Conservation (phyloP, 2,888 invertebrate genomes). For the Acleris literana region DNA sequence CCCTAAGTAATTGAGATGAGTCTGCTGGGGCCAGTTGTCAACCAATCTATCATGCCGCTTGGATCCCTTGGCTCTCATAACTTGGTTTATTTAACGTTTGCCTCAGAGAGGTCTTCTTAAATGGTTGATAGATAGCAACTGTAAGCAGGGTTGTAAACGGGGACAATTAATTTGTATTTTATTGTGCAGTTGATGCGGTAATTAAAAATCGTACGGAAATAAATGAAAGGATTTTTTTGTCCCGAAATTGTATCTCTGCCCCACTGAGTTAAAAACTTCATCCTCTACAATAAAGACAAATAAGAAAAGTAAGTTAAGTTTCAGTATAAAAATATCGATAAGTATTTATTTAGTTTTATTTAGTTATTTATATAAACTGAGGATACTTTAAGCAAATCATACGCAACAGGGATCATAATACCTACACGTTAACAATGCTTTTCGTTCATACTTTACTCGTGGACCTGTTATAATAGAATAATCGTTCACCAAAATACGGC, state of each 20-base stretch:
- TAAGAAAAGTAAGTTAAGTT: too few species aligned
- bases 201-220: slow-evolving; percentile 11
- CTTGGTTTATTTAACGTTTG: slow-evolving; percentile 8
- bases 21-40: slow-evolving; percentile 26
- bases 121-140: slow-evolving; percentile 22
- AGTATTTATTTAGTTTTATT: too few species aligned
- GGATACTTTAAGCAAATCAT: too few species aligned
- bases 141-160: slow-evolving; percentile 20
- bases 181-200: slow-evolving; percentile 24
- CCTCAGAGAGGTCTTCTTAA: slow-evolving; percentile 9
- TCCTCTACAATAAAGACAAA: neutral
- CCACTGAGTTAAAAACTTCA: neutral
- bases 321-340: too few species aligned
- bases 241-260: neutral
- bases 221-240: neutral
- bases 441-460: too few species aligned
- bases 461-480: neutral
- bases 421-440: too few species aligned
- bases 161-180: slow-evolving; percentile 30
- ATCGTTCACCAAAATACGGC: neutral
- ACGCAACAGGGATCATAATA: too few species aligned
- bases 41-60: slow-evolving; percentile 26
- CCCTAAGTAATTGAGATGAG: slow-evolving; percentile 33
- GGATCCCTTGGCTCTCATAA: slow-evolving; percentile 21
- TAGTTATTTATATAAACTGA: too few species aligned